phyloP scores from a whole-genome alignment of 2,888 invertebrate species.

The Epiblema foenella region DNA sequence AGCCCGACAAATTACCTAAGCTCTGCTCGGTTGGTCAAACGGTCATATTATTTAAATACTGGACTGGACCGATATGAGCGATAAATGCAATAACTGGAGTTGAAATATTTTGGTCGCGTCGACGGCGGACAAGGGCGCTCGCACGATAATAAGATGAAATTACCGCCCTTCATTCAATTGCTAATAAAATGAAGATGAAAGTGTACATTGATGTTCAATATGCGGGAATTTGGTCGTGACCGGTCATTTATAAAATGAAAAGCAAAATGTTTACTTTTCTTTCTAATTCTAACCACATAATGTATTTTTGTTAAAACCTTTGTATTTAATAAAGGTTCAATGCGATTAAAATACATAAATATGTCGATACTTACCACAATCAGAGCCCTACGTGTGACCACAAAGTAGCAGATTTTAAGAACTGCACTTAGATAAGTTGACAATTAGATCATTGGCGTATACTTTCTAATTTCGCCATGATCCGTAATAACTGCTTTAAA shows the following conservation, averaged over 20 bases:
- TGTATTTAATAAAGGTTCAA: too few species aligned
- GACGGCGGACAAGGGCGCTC: conserved; percentile 49
- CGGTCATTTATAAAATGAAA: conserved; percentile 66
- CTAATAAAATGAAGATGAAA: conserved; percentile 63
- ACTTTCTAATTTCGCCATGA: too few species aligned
- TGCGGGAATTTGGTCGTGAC: conserved; percentile 60
- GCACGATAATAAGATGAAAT: conserved; percentile 60
- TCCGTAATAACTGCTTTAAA: too few species aligned
- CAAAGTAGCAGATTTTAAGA: too few species aligned
- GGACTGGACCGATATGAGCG: conserved; percentile 31
- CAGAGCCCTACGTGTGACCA: too few species aligned
- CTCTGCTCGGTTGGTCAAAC: conserved; percentile 49
- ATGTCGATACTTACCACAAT: too few species aligned
- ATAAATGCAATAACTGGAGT: conserved; percentile 44
- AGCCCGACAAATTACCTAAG: conserved; percentile 44
- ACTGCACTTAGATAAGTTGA: too few species aligned
- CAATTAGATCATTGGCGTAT: too few species aligned
- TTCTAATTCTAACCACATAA: not conserved
- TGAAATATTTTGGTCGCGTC: conserved; percentile 44
- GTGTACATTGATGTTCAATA: conserved; percentile 62
- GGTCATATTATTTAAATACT: conserved; percentile 46
- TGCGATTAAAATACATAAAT: too few species aligned
- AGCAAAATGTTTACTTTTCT: conserved; percentile 56
- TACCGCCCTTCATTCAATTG: conserved; percentile 57
- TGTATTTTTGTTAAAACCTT: too few species aligned